Evolutionary conservation across 1,140 invertebrate species (phyloP).

Genomic region (Bombus sylvicola): DNA sequence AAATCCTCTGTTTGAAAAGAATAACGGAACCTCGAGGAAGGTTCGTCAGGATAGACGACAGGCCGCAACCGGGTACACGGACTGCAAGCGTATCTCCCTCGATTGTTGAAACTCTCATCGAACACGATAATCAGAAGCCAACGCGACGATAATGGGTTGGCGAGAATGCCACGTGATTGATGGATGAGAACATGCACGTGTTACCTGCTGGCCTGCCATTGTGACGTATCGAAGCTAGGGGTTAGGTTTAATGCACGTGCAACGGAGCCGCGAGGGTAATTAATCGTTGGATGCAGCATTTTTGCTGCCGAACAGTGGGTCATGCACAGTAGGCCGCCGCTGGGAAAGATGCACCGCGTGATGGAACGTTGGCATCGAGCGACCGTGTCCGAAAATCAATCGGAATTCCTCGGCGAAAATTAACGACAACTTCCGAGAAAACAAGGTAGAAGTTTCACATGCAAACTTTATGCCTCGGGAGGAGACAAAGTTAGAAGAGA

Average conservation of each 20-base stretch:
- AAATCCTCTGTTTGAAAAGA: neutral
- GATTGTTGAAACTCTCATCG: conserved; percentile 2
- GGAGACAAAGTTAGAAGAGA: neutral
- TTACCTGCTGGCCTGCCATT: conserved; percentile 31
- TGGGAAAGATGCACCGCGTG: neutral
- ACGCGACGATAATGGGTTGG: conserved; percentile 31
- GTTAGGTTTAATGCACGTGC: conserved; percentile 22
- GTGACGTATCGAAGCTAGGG: conserved; percentile 12
- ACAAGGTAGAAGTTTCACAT: neutral
- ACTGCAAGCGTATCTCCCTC: neutral
- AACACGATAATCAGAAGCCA: conserved; percentile 43
- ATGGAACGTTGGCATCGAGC: neutral
- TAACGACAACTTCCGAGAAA: neutral
- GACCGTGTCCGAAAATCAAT: neutral
- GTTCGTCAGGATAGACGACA: neutral
- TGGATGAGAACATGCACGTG: conserved; percentile 43
- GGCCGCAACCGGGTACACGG: neutral
- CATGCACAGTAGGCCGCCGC: neutral
- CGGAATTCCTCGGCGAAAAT: neutral
- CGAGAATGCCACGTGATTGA: conserved; percentile 44
- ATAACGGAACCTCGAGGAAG: neutral
- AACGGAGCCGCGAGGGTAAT: conserved; percentile 5
- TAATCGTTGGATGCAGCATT: conserved; percentile 27
- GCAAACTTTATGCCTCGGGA: neutral
- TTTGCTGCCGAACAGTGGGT: conserved; percentile 8